Evolutionary conservation across 2,113 vertebrate species (phyloP).

Genomic region (Ginglymostoma cirratum): DNA sequence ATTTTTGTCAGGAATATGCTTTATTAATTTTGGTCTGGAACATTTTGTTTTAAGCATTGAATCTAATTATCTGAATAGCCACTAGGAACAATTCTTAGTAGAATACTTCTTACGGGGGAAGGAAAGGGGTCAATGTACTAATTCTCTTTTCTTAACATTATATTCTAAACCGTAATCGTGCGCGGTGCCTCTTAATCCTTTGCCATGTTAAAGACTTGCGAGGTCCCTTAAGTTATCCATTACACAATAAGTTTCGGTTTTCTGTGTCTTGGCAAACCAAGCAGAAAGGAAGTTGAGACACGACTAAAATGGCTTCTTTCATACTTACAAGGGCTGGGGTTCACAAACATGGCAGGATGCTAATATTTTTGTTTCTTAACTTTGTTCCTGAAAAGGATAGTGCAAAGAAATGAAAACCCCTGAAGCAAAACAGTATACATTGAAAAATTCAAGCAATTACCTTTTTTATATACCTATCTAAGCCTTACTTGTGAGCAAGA

Average conservation of each 20-base stretch:
- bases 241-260: neutral
- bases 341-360: neutral
- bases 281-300: slow-evolving; percentile 12
- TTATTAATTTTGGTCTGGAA: slow-evolving; percentile 22
- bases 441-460: neutral
- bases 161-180: neutral
- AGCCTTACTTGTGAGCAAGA: neutral
- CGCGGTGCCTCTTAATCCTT: neutral
- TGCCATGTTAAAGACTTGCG: neutral
- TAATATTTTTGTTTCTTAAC: neutral
- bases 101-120: neutral
- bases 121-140: neutral
- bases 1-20: slow-evolving; percentile 30
- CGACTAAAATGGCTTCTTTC: neutral
- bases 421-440: neutral
- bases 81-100: neutral
- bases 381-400: neutral
- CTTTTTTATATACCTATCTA: neutral
- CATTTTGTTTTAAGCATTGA: slow-evolving; percentile 24
- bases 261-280: slow-evolving; percentile 20
- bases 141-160: neutral
- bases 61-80: slow-evolving; percentile 14
- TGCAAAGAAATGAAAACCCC: neutral
- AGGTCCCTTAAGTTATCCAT: slow-evolving; percentile 1
- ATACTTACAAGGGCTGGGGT: neutral